These are phyloP conservation scores for Euleptes europaea DNA, from an alignment of 2,113 vertebrate species.

Conservation along the genomic window DNA sequence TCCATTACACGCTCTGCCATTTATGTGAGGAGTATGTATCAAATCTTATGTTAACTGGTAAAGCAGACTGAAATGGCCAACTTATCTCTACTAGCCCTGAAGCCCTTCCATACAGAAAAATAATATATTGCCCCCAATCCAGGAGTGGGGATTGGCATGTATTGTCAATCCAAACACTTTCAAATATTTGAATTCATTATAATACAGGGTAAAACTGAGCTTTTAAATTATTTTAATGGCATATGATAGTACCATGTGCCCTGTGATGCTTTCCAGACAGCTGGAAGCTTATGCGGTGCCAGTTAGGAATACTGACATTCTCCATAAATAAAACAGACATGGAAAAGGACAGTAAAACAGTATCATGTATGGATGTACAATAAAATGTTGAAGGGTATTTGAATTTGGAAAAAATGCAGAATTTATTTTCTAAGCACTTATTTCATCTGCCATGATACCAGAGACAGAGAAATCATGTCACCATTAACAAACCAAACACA, in stretches of 20 bases:
- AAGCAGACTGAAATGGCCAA: neutral
- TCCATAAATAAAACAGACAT: constrained; percentile 5
- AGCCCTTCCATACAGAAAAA: neutral
- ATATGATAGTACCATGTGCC: fast-evolving
- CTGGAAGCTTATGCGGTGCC: neutral
- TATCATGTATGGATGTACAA: constrained; percentile 38
- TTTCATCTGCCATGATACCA: constrained; percentile 7
- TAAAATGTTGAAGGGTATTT: constrained; percentile 23
- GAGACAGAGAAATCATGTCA: constrained; percentile 34
- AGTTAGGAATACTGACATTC: neutral
- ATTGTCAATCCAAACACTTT: constrained; percentile 10
- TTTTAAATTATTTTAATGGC: neutral
- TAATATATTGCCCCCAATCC: neutral
- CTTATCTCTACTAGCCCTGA: neutral
- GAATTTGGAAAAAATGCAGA: constrained; percentile 9
- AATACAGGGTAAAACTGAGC: neutral
- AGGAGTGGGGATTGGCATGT: neutral
- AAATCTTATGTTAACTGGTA: neutral
- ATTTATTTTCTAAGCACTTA: constrained; percentile 27
- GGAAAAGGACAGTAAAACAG: constrained; percentile 40
- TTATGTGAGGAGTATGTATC: neutral
- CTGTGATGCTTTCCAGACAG: neutral
- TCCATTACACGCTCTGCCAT: neutral
- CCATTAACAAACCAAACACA: neutral
- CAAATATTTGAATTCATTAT: neutral